Conservation (phyloP, 2,888 invertebrate genomes). For the Eristalis arbustorum region DNA sequence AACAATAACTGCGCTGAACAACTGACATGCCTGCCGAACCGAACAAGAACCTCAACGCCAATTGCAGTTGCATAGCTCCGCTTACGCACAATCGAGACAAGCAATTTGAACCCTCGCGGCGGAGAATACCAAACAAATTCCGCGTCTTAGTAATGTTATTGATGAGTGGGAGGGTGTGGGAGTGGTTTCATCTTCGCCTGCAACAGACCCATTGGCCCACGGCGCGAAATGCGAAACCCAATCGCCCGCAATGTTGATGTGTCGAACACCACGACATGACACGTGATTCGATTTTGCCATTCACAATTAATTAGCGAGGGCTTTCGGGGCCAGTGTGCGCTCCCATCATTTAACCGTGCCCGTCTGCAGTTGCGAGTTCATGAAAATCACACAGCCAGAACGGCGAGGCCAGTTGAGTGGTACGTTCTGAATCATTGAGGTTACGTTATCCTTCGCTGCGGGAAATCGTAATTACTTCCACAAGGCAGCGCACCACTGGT, state of each 20-base stretch:
- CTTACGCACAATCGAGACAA: not conserved
- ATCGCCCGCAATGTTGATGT: not conserved
- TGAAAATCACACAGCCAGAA: slow-evolving; percentile 45
- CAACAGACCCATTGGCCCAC: not conserved
- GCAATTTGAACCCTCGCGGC: not conserved
- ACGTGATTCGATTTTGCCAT: slow-evolving; percentile 63
- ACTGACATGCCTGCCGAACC: too few relatives aligned
- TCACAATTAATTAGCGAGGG: slow-evolving; percentile 58
- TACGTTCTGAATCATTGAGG: slow-evolving; percentile 31
- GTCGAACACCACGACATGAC: slow-evolving; percentile 42
- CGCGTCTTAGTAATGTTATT: slow-evolving; percentile 11
- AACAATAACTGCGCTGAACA: too few relatives aligned
- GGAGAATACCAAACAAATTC: slow-evolving; percentile 15
- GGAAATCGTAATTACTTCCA: slow-evolving; percentile 44
- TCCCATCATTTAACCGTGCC: not conserved
- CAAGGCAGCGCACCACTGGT: slow-evolving; percentile 9
- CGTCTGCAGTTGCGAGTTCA: slow-evolving; percentile 25
- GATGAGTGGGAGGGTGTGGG: too few relatives aligned
- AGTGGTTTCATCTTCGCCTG: slow-evolving; percentile 22
- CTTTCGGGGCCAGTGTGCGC: not conserved
- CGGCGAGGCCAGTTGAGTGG: not conserved
- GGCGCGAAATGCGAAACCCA: not conserved
- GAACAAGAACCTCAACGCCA: too few relatives aligned
- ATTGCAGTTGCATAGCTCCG: too few relatives aligned
- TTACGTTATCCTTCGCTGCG: not conserved